These are phyloP conservation scores for Sogatella furcifera DNA, from an alignment of 1,140 invertebrate genomes.

Conservation along the genomic window DNA sequence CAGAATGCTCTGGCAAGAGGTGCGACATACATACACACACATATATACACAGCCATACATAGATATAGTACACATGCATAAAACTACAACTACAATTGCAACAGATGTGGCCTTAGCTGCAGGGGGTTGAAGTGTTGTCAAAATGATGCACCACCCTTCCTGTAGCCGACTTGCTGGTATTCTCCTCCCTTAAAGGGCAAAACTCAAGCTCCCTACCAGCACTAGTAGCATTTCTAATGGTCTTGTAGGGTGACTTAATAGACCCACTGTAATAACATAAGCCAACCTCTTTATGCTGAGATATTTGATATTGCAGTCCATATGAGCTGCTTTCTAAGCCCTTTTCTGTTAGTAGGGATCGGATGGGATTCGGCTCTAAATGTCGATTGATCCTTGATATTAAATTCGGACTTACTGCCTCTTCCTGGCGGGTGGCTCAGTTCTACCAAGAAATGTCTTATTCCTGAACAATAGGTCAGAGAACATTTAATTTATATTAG, in stretches of 20 bases:
- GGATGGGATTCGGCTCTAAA: too few species aligned
- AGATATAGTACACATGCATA: too few species aligned
- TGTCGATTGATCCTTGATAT: too few species aligned
- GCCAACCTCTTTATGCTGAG: constrained; percentile 12
- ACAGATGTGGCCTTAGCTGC: not conserved
- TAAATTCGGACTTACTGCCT: too few species aligned
- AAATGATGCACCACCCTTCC: not conserved
- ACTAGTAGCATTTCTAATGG: constrained; percentile 3
- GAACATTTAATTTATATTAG: too few species aligned
- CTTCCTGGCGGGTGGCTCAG: too few species aligned
- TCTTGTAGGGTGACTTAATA: constrained; percentile 11
- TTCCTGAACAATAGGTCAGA: too few species aligned
- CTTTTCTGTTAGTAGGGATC: too few species aligned
- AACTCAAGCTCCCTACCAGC: not conserved
- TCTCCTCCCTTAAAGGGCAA: not conserved
- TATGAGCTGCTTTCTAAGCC: too few species aligned
- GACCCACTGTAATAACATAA: constrained; percentile 13
- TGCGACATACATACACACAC: too few species aligned
- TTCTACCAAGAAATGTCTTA: too few species aligned
- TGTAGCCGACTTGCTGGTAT: not conserved
- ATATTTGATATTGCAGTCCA: constrained; percentile 8
- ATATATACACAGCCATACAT: not conserved
- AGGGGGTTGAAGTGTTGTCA: constrained; percentile 2
- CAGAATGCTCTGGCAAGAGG: not conserved
- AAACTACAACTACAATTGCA: not conserved